Percentiles rank a stretch among this genome's conserved stretches.
Evolutionary conservation across 2,797 vertebrate genomes (phyloP).

Genomic region (Acrossocheilus wenchowensis): DNA sequence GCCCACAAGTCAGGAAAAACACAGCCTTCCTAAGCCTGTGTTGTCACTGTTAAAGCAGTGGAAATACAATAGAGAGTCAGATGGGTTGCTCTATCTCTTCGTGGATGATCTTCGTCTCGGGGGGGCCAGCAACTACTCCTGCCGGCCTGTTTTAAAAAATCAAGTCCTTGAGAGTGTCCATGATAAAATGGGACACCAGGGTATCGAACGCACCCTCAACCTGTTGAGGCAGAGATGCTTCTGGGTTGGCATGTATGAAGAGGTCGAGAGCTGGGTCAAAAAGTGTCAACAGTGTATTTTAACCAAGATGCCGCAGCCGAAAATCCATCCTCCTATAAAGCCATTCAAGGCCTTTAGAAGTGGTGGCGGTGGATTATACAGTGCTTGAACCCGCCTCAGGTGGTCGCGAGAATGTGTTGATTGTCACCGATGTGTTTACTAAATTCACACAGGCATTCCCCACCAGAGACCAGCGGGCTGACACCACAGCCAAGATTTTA

Average conservation of each 20-base stretch:
- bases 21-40: too few relatives aligned
- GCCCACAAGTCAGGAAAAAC: too few relatives aligned
- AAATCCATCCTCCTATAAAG: background rate
- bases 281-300: background rate
- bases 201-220: background rate
- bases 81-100: too few relatives aligned
- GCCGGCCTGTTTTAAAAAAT: too few relatives aligned
- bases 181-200: conserved; percentile 9
- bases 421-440: background rate
- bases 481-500: too few relatives aligned
- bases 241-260: conserved; percentile 18
- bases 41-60: too few relatives aligned
- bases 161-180: background rate
- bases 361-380: conserved; percentile 17
- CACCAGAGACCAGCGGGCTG: too few relatives aligned
- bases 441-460: too few relatives aligned
- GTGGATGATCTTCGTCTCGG: too few relatives aligned
- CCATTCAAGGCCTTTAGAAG: background rate
- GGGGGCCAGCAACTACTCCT: too few relatives aligned
- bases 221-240: background rate
- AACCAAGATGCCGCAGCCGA: conserved; percentile 23
- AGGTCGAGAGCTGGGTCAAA: conserved; percentile 17
- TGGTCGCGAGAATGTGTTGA: conserved; percentile 16
- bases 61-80: too few relatives aligned
- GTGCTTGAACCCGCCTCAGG: background rate